Percentiles rank a stretch among this genome's conserved stretches.
These are phyloP conservation scores for Turritopsis dohrnii DNA, from an alignment of 30 jellyfish, hydroid and myxozoan species.

Conservation along the genomic window DNA sequence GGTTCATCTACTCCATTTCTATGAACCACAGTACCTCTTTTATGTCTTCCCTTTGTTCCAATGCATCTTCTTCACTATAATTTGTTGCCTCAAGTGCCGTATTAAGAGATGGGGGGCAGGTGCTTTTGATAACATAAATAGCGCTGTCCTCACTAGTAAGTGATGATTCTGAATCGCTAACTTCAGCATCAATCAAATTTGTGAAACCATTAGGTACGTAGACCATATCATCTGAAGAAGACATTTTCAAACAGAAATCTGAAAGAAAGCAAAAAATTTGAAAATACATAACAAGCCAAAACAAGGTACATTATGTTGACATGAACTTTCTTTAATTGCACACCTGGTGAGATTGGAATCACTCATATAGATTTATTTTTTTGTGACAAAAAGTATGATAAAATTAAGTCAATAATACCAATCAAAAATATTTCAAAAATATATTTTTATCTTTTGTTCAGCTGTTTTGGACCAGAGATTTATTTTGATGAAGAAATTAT, in stretches of 20 bases:
- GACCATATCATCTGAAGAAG: not conserved
- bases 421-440: no score
- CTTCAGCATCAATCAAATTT: not conserved
- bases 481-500: no score
- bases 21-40: no score
- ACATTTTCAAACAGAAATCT: not conserved
- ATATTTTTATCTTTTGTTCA: no score
- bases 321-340: no score
- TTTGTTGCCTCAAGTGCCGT: conserved; percentile 7
- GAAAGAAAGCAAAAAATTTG: not conserved
- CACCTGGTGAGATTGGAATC: no score
- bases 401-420: no score
- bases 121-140: not conserved
- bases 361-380: no score
- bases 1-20: no score
- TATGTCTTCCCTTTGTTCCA: conserved; percentile 18
- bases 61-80: not conserved
- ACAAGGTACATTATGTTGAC: not conserved
- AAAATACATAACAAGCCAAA: no score
- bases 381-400: no score
- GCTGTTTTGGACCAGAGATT: no score
- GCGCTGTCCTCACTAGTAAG: not conserved
- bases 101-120: not conserved
- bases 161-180: not conserved
- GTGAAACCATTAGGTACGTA: not conserved